phyloP scores from a whole-genome alignment of 2,113 vertebrate genomes.

The Suricata suricatta region DNA sequence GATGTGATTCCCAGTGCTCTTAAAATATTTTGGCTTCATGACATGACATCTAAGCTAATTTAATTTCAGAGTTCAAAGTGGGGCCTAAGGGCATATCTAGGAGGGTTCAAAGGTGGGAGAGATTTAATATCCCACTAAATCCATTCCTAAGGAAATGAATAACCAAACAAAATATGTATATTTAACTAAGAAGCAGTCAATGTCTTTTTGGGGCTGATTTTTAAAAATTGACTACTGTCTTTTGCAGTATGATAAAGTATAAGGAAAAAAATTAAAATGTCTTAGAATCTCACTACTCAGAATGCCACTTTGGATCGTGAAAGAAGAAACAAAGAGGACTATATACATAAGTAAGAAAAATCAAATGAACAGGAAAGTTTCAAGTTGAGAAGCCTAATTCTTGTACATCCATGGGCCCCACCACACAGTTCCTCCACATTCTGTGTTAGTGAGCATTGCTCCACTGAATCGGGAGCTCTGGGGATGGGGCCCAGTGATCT shows the following conservation, averaged over 20 bases:
- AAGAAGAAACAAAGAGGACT: not conserved
- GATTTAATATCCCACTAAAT: not conserved
- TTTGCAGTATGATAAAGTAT: not conserved
- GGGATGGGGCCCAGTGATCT: not conserved
- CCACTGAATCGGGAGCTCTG: not conserved
- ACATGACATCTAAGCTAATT: not conserved
- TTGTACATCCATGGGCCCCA: not conserved
- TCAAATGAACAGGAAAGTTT: not conserved
- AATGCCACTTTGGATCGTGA: not conserved
- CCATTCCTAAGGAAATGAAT: not conserved
- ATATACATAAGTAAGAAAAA: not conserved
- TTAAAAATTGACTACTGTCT: not conserved
- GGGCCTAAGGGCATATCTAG: not conserved
- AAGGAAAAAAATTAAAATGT: not conserved
- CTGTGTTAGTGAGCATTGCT: not conserved
- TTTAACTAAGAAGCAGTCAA: not conserved
- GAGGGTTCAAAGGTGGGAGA: not conserved
- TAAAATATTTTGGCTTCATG: constrained; percentile 7
- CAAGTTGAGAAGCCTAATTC: not conserved
- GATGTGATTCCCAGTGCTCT: not conserved
- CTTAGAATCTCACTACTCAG: not conserved
- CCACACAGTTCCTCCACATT: not conserved
- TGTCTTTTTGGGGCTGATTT: not conserved
- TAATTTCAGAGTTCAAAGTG: constrained; percentile 16
- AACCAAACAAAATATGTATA: not conserved